These are phyloP conservation scores for Apamea anceps DNA, from an alignment of 2,888 invertebrate species.

Conservation along the genomic window DNA sequence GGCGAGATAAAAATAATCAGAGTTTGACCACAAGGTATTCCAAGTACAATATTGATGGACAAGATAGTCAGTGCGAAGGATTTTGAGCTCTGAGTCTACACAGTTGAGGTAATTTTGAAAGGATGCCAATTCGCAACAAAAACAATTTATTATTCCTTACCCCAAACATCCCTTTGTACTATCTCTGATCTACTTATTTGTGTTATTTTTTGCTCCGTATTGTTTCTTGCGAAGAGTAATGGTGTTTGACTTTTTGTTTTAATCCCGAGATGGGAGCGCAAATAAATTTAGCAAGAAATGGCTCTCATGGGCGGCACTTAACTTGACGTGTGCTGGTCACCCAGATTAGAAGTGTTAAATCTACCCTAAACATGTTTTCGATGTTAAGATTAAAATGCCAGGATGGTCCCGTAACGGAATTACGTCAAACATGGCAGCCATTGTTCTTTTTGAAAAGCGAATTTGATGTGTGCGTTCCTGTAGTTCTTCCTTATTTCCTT, in stretches of 20 bases:
- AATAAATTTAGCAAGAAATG: conserved; percentile 84
- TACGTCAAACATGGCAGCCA: conserved; percentile 39
- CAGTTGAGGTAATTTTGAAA: conserved; percentile 24
- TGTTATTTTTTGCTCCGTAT: conserved; percentile 83
- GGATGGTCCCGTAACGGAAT: conserved; percentile 63
- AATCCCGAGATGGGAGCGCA: conserved; percentile 81
- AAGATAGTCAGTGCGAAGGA: conserved; percentile 46
- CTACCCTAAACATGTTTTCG: conserved; percentile 74
- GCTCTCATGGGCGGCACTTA: conserved; percentile 74
- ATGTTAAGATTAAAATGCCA: conserved; percentile 73
- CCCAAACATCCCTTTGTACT: conserved; percentile 84
- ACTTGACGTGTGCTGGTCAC: conserved; percentile 77
- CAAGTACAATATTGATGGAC: conserved; percentile 60
- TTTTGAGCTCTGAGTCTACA: conserved; percentile 58
- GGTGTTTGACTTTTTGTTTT: conserved; percentile 86
- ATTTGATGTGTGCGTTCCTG: conserved; percentile 64
- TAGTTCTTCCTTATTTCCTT: conserved; percentile 80
- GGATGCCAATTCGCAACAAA: conserved; percentile 71
- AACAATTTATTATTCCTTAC: conserved; percentile 83
- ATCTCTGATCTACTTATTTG: conserved; percentile 88
- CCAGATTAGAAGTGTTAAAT: conserved; percentile 84
- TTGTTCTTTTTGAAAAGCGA: conserved; percentile 67
- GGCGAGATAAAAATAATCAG: conserved; percentile 87
- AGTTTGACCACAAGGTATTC: conserved; percentile 82
- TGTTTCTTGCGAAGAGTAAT: conserved; percentile 81